Conservation (phyloP, 2,888 invertebrate species). For the Philaethria dido region DNA sequence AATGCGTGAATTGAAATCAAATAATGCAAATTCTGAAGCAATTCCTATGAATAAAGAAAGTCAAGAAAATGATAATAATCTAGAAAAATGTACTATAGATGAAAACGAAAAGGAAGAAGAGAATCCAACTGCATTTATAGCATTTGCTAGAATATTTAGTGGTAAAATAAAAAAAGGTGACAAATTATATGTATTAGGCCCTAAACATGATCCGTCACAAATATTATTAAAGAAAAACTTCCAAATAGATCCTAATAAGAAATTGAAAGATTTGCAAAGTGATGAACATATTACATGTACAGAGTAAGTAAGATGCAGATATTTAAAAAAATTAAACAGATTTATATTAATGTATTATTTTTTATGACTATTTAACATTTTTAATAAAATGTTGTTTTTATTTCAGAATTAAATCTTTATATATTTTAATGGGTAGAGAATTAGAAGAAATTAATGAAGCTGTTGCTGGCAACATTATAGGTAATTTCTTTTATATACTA, state of each 20-base stretch:
- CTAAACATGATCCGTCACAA: slow-evolving; percentile 92
- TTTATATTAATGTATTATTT: not conserved
- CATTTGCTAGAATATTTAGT: slow-evolving; percentile 96
- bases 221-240: slow-evolving; percentile 74
- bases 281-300: slow-evolving; percentile 87
- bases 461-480: slow-evolving; percentile 95
- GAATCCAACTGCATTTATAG: slow-evolving; percentile 90
- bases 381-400: not conserved
- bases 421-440: slow-evolving; percentile 96
- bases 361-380: not conserved
- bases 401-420: slow-evolving; percentile 89
- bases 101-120: slow-evolving; percentile 60
- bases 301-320: slow-evolving; percentile 61
- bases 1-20: slow-evolving; percentile 83
- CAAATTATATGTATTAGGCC: slow-evolving; percentile 92
- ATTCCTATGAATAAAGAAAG: slow-evolving; percentile 47
- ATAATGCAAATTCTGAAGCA: slow-evolving; percentile 51
- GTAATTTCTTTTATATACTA: slow-evolving; percentile 58
- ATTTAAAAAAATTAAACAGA: not conserved
- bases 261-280: slow-evolving; percentile 84
- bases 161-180: slow-evolving; percentile 91
- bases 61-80: slow-evolving; percentile 50
- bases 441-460: slow-evolving; percentile 90
- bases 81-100: slow-evolving; percentile 71
- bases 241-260: slow-evolving; percentile 72